Conservation (phyloP, 92 coral and sea anemone genomes). For the Porites rus region DNA sequence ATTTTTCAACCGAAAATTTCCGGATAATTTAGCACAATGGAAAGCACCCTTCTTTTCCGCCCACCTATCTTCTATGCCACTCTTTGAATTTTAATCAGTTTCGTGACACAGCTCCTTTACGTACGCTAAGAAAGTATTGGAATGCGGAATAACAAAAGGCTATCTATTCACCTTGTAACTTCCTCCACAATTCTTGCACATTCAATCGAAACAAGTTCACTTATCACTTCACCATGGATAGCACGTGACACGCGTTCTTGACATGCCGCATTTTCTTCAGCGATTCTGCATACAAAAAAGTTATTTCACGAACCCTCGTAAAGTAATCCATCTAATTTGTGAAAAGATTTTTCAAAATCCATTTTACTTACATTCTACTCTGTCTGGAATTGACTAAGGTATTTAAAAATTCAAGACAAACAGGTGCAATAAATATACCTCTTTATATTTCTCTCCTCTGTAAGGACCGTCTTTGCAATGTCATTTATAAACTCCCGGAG, state of each 20-base stretch:
- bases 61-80: too few species aligned
- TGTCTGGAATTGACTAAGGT: too few species aligned
- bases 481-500: slow-evolving; percentile 57
- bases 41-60: too few species aligned
- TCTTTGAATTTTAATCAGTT: too few species aligned
- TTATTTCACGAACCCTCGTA: not conserved
- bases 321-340: too few species aligned
- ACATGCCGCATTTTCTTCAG: slow-evolving; percentile 42
- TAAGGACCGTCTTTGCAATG: slow-evolving; percentile 48
- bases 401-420: not conserved
- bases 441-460: slow-evolving; percentile 43
- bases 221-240: slow-evolving; percentile 23
- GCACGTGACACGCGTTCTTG: slow-evolving; percentile 34
- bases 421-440: slow-evolving; percentile 3
- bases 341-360: too few species aligned
- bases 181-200: slow-evolving; percentile 40
- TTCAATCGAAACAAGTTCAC: slow-evolving; percentile 30
- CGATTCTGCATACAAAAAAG: slow-evolving; percentile 28
- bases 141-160: too few species aligned
- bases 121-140: too few species aligned
- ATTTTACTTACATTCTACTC: too few species aligned
- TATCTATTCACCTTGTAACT: slow-evolving; percentile 42
- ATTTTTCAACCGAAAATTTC: too few species aligned
- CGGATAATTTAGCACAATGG: too few species aligned
- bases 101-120: too few species aligned